Base-by-base conservation (phyloP, 2,113 vertebrate species). In the Notothenia rossii region DNA sequence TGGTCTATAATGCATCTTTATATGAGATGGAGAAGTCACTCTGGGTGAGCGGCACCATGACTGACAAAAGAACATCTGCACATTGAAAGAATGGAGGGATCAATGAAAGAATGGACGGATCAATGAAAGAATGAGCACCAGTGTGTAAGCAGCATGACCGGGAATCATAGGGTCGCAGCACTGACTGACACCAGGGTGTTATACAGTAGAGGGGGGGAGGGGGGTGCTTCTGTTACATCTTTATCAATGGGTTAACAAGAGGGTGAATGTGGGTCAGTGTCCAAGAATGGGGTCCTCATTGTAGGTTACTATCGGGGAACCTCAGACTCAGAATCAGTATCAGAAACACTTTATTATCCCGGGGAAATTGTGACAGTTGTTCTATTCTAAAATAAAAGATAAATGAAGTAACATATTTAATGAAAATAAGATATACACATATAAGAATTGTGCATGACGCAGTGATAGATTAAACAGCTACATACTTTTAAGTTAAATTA, bases 131-230 rank as follows among this genome's bases (percentile, higher is more conserved):
- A 90, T 84, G 70, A 76, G n/a, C 64, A 6, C 25, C 84, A 93
- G 87, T 85, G 75, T 88, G 84, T 60, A 0, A 82, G 56, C 64
- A 64, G 59, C 17, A 51, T 56, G 65, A 36, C 75, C 15, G n/a
- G 29, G 69, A 46, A 65, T 29, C 54, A 79, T 58, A 13, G 81
- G 72, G n/a, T 67, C 60, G 3, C 2, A 43, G 90, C 66, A 77
- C 92, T 1, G 85, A 72, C 86, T 91, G 92, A 81, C 85, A 91
- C 89, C 84, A 72, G 75, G 8, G 64, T 72, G 51, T 10, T 46
- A 1, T 10, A 59, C 75, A 58, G 64, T 48, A 14, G 0, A 11
- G 54, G 43, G 58, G 15, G 20, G 54, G 62, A 73, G 58, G 36
- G 53, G 49, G 48, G 10, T 12, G 22, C 50, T 25, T 67, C 63